These are phyloP conservation scores for Dendrolimus houi DNA, from an alignment of 2,888 invertebrate species.

Conservation along the genomic window DNA sequence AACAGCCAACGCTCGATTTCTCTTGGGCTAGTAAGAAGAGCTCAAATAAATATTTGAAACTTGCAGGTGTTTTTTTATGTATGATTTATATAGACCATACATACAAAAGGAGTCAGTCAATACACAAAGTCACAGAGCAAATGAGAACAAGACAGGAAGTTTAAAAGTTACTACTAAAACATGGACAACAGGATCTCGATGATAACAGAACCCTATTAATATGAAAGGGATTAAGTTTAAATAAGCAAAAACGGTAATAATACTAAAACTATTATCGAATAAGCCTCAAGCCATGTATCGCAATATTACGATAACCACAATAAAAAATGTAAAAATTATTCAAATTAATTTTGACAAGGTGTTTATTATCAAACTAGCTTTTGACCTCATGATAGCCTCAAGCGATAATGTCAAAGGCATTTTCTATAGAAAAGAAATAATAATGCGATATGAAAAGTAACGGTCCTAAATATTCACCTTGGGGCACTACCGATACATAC, in stretches of 20 bases:
- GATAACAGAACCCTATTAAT: too few relatives aligned
- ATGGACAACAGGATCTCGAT: too few relatives aligned
- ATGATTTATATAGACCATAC: too few relatives aligned
- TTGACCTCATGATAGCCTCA: constrained; percentile 24
- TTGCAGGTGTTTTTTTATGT: too few relatives aligned
- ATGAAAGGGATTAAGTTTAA: too few relatives aligned
- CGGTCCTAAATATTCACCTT: constrained; percentile 12
- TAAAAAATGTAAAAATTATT: constrained; percentile 11
- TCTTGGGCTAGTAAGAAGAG: too few relatives aligned
- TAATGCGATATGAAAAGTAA: constrained; percentile 17
- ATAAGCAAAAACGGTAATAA: neutral
- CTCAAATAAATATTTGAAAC: too few relatives aligned
- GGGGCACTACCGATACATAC: constrained; percentile 4
- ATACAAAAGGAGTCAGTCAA: too few relatives aligned
- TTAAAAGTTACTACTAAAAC: too few relatives aligned
- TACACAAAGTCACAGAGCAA: too few relatives aligned
- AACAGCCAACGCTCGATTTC: too few relatives aligned
- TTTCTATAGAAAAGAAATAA: constrained; percentile 24
- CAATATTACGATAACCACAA: neutral
- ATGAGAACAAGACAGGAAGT: too few relatives aligned
- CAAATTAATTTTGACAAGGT: constrained; percentile 15
- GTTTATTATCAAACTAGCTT: constrained; percentile 19
- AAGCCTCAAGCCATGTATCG: neutral
- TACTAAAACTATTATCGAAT: neutral
- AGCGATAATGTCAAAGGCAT: constrained; percentile 27